phyloP scores from a whole-genome alignment of 2,113 vertebrate genomes.

The Gila orcuttii region DNA sequence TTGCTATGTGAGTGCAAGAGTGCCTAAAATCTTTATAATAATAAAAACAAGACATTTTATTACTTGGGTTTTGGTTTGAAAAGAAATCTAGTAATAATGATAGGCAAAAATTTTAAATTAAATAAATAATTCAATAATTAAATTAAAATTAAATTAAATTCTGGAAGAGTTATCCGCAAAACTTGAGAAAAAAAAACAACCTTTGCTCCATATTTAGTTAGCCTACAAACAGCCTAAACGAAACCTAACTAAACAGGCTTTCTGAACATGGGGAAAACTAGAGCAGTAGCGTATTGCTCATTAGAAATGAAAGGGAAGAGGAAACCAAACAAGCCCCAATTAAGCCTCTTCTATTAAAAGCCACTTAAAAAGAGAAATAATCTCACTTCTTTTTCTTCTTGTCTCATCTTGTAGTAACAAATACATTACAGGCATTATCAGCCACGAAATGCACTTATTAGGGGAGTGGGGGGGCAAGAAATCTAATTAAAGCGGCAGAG shows the following conservation, averaged over 20 bases:
- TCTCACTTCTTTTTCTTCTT: conserved; percentile 58
- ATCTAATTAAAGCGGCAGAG: conserved; percentile 71
- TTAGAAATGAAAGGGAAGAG: conserved; percentile 62
- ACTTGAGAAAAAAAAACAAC: background rate
- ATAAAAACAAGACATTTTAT: background rate
- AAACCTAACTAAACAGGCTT: conserved; percentile 43
- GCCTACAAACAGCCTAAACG: conserved; percentile 43
- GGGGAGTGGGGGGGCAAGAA: conserved; percentile 44
- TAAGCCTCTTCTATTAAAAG: conserved; percentile 69
- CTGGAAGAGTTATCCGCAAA: background rate
- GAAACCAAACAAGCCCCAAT: conserved; percentile 65
- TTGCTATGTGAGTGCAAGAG: background rate
- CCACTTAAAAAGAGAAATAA: conserved; percentile 67
- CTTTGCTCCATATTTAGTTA: background rate
- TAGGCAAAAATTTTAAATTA: background rate
- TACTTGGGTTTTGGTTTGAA: background rate
- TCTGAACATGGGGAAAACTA: conserved; percentile 10
- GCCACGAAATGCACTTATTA: conserved; percentile 65
- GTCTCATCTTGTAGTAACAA: conserved; percentile 74
- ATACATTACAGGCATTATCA: conserved; percentile 76
- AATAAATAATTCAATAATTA: background rate
- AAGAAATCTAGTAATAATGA: background rate
- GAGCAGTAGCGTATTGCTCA: conserved; percentile 55
- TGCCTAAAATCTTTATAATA: background rate
- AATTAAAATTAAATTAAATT: background rate